Evolutionary conservation across 2,888 invertebrate genomes (phyloP), one percentile per base, ranked within the genome.

Genomic region (Phoronis australis): DNA sequence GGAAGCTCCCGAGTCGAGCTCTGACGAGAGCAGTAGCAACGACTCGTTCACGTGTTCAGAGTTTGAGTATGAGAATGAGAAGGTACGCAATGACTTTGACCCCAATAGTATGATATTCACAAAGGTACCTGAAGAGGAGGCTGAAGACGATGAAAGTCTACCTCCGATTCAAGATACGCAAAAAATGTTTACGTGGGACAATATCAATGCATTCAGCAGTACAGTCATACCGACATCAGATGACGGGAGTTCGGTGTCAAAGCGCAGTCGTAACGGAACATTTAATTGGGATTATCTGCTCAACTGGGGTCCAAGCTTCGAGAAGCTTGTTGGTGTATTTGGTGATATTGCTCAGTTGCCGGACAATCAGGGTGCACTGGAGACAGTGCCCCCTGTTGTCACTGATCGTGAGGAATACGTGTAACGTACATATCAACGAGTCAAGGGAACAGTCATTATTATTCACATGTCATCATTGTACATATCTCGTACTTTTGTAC

Each of bases 21-120:
- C 93, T 65, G 94, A 94, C 74, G 94, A 94, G 77, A n/a, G n/a
- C n/a, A 87, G 87, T 57, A 88, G 87, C 4, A 93, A 95, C 78
- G 95, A 96, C 73, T 94, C 94, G 64, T 96, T 96, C 80, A 96
- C 95, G 12, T 96, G 95, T 79, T 95, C 95, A 0, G 95, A 95
- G 80, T 94, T 94, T 71, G 96, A 96, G 77, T 94, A 93, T 74
- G 94, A 94, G 69, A 91, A 92, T 71, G 78, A 78, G 37, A 66
- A 65, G 42, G 57, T 58, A 18, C 59, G 62, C 47, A 59, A 47
- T 51, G 65, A 66, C 35, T 63, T 66, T 51, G 67, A 69, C 52
- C 57, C 67, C 15, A 82, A 81, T 41, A 84, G 84, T 61, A 82
- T 83, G 68, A 80, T 82, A 48, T 83, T 82, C 63, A 80, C 80